A percentile compares a stretch with the other conserved stretches of the same genome.
Conservation (phyloP, 2,888 invertebrate species). For the Boloria selene region DNA sequence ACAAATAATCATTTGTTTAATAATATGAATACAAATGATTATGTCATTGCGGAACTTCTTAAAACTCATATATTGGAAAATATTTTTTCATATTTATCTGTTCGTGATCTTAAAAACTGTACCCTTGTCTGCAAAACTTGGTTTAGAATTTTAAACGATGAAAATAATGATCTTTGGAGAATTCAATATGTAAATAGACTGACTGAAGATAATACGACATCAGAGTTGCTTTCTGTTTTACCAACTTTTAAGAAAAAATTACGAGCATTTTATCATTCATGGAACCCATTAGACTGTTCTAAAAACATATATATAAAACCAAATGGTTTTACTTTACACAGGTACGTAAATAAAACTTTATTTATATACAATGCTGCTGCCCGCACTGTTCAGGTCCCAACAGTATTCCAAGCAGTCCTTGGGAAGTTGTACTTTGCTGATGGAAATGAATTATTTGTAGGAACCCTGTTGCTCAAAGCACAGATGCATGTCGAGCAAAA, state of each 20-base stretch:
- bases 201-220: conserved; percentile 92
- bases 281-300: conserved; percentile 99
- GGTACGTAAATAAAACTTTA: conserved; percentile 61
- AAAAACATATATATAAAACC: conserved; percentile 98
- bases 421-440: no score
- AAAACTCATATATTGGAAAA: conserved; percentile 92
- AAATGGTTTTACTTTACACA: conserved; percentile 98
- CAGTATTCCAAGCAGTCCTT: no score
- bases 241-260: conserved; percentile 96
- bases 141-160: conserved; percentile 94
- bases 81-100: conserved; percentile 94
- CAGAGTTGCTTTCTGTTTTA: conserved; percentile 93
- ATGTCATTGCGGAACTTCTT: conserved; percentile 78
- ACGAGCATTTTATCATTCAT: conserved; percentile 95
- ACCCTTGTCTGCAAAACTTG: conserved; percentile 96
- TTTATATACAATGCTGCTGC: not conserved
- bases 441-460: conserved; percentile 65
- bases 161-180: conserved; percentile 98
- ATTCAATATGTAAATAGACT: conserved; percentile 93
- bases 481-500: conserved; percentile 96
- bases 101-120: conserved; percentile 93
- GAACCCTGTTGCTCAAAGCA: conserved; percentile 99
- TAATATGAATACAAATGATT: conserved; percentile 32
- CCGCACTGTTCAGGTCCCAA: no score
- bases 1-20: conserved; percentile 3